A percentile compares a stretch with the other conserved stretches of the same genome.
Evolutionary conservation across 2,888 invertebrate species (phyloP).

Genomic region (Pseudanteris insignis): DNA sequence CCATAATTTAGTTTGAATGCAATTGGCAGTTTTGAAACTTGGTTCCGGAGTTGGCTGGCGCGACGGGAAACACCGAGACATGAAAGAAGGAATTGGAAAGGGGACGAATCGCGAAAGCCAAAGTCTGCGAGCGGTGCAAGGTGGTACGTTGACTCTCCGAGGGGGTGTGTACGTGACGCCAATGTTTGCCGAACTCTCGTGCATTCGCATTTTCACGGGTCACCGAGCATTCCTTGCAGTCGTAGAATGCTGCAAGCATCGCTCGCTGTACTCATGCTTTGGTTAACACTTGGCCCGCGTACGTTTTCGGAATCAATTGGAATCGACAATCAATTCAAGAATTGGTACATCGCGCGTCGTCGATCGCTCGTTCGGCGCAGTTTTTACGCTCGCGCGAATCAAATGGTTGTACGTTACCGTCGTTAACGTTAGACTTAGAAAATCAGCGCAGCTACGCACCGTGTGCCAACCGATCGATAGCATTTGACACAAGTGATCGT

Average conservation of each 20-base stretch:
- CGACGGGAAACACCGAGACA: slow-evolving; percentile 18
- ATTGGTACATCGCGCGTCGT: slow-evolving; percentile 34
- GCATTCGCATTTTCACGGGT: slow-evolving; percentile 63
- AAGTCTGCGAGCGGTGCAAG: slow-evolving; percentile 40
- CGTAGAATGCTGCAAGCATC: slow-evolving; percentile 41
- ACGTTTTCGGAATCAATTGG: slow-evolving; percentile 42
- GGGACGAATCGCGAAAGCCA: slow-evolving; percentile 45
- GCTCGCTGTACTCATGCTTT: slow-evolving; percentile 40
- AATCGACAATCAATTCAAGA: slow-evolving; percentile 43
- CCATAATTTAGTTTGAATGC: slow-evolving; percentile 31
- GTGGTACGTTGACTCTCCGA: slow-evolving; percentile 36
- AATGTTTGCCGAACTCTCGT: slow-evolving; percentile 58
- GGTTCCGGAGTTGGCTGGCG: slow-evolving; percentile 14
- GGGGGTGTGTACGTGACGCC: slow-evolving; percentile 52
- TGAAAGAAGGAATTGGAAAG: slow-evolving; percentile 43
- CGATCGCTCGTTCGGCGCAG: slow-evolving; percentile 20
- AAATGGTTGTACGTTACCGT: slow-evolving; percentile 23
- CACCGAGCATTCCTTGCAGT: slow-evolving; percentile 54
- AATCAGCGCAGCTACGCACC: no score
- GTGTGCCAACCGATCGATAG: slow-evolving; percentile 15
- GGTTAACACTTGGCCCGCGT: slow-evolving; percentile 43
- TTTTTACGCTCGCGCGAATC: slow-evolving; percentile 38
- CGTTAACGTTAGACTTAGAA: slow-evolving; percentile 25
- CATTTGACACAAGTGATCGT: slow-evolving; percentile 10
- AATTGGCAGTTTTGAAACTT: slow-evolving; percentile 32